A percentile compares a stretch with the other conserved stretches of the same genome.
Evolutionary conservation across 2,888 invertebrate genomes (phyloP).

Genomic region (Eristalis intricaria): DNA sequence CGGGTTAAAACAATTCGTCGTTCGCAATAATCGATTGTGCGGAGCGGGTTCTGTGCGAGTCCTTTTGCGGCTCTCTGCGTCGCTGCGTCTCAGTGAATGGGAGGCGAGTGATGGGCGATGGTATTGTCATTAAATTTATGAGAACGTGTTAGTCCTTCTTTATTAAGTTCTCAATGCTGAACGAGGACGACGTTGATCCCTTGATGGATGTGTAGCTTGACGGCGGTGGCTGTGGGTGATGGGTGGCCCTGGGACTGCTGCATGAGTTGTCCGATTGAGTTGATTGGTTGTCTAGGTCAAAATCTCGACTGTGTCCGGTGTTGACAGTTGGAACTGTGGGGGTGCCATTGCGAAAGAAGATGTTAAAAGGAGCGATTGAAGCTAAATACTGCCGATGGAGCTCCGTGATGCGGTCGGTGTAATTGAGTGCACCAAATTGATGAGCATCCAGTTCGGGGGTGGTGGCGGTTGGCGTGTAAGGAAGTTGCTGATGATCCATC

Average conservation of each 20-base stretch:
- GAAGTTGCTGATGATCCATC: slow-evolving; percentile 46
- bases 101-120: background rate
- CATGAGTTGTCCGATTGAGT: slow-evolving; percentile 69
- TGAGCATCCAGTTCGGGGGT: slow-evolving; percentile 54
- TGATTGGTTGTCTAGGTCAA: slow-evolving; percentile 68
- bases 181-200: slow-evolving; percentile 73
- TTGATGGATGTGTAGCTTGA: slow-evolving; percentile 64
- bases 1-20: slow-evolving; percentile 66
- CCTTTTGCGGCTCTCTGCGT: slow-evolving; percentile 9
- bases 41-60: background rate
- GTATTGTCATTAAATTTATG: slow-evolving; percentile 57
- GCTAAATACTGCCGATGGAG: slow-evolving; percentile 80
- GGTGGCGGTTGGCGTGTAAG: slow-evolving; percentile 38
- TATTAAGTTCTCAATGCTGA: slow-evolving; percentile 81
- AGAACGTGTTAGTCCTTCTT: slow-evolving; percentile 77
- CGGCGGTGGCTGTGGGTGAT: background rate
- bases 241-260: slow-evolving; percentile 60
- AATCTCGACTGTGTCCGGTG: slow-evolving; percentile 51
- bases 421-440: slow-evolving; percentile 75
- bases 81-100: background rate
- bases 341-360: slow-evolving; percentile 76
- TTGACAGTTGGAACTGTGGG: slow-evolving; percentile 42
- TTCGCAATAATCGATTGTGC: slow-evolving; percentile 37
- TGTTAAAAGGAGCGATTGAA: slow-evolving; percentile 79
- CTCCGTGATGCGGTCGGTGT: slow-evolving; percentile 80